phyloP scores from a whole-genome alignment of 2,113 vertebrate species.

The Heliornis fulica region DNA sequence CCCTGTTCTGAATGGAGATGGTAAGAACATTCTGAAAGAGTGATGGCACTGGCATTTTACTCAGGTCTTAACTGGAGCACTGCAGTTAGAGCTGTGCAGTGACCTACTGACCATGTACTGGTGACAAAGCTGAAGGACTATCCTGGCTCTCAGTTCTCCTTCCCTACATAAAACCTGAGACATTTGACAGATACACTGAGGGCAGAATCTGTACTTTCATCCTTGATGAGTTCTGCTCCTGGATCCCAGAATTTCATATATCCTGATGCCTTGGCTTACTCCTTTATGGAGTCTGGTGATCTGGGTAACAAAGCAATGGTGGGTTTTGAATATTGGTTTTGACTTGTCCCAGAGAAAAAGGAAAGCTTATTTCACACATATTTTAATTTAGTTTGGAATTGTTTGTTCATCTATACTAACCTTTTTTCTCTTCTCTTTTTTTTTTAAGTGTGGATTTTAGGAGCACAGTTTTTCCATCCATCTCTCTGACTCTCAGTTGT shows the following conservation, averaged over 20 bases:
- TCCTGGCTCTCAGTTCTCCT: rapidly evolving
- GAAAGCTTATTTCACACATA: not conserved
- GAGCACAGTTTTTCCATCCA: not conserved
- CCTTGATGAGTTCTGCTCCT: not conserved
- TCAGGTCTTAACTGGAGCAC: not conserved
- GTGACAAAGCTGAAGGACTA: not conserved
- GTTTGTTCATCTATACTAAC: not conserved
- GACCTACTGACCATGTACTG: not conserved
- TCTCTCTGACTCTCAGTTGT: not conserved
- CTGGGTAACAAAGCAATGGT: not conserved
- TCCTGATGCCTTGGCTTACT: not conserved
- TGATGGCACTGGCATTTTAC: not conserved
- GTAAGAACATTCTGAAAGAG: not conserved
- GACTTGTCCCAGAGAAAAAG: not conserved
- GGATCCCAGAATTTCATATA: not conserved
- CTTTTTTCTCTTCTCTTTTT: not conserved
- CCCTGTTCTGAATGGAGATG: not conserved
- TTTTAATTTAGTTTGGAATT: not conserved
- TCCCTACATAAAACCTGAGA: not conserved
- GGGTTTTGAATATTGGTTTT: not conserved
- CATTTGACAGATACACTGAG: not conserved
- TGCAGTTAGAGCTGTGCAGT: not conserved
- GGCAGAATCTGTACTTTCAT: not conserved
- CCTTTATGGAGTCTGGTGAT: not conserved
- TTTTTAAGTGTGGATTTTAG: not conserved